phyloP scores from a whole-genome alignment of 2,797 vertebrate species.

The Crenuchus spilurus region DNA sequence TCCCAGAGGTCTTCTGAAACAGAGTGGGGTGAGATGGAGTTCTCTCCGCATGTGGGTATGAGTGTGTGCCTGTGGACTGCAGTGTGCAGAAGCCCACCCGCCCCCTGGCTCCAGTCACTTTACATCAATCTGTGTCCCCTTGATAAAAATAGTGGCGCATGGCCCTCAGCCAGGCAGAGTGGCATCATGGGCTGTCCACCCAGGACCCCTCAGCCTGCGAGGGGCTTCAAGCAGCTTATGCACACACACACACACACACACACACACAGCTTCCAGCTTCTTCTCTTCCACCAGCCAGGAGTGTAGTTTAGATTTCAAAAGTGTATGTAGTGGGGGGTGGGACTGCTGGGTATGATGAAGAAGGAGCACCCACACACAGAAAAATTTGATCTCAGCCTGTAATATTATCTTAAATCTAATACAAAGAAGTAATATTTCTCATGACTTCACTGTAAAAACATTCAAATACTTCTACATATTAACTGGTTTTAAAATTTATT shows the following conservation, averaged over 20 bases:
- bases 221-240: conserved; percentile 51
- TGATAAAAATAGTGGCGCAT: conserved; percentile 80
- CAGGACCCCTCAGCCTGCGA: conserved; percentile 65
- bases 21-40: conserved; percentile 72
- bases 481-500: no score
- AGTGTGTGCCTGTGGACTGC: conserved; percentile 61
- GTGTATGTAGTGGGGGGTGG: neutral
- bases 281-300: neutral
- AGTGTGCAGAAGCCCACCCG: conserved; percentile 71
- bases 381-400: no score
- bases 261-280: neutral
- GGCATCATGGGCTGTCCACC: conserved; percentile 67
- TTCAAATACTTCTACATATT: no score
- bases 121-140: conserved; percentile 79
- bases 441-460: no score
- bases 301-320: neutral
- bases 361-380: no score
- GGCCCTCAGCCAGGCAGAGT: conserved; percentile 75
- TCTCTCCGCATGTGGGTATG: conserved; percentile 49
- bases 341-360: no score
- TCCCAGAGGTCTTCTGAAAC: conserved; percentile 69
- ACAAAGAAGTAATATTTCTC: no score
- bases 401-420: no score
- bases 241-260: neutral
- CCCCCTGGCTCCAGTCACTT: conserved; percentile 80